Base-by-base conservation (phyloP, 2,888 invertebrate genomes). In the Cartodere bifasciata region DNA sequence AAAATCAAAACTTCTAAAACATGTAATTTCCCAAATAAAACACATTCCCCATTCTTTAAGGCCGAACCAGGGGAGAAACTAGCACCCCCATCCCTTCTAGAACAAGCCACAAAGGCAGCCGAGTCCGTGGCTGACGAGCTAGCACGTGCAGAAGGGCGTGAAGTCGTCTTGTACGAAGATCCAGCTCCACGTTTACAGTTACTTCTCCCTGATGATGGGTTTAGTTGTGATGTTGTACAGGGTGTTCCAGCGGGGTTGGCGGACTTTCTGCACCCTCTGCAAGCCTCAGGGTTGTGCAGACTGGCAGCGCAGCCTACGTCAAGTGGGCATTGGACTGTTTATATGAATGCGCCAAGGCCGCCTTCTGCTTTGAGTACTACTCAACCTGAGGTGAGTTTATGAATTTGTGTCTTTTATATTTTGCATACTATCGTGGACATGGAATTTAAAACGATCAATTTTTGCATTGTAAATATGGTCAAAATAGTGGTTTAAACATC, bases 261-360 rank as follows among this genome's bases (percentile, higher is more conserved):
- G 1, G 88, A 90, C 59, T 90, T 90, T 53, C 63, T 90, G 20
- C 77, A 79, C 39, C 86, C 86, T 0, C 63, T 90, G 17, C 84
- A 85, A 56, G 74, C 76, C 28, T 81, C 82, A 16, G 88, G 87
- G 5, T 70, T 94, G 45, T 94, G 94, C 54, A 73, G 91, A 2
- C 68, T 95, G 53, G 85, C 88, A 10, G 79, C 85, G 5, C 92
- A 94, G 62, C 85, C 86, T 23, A 83, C 83, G 31, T 87, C 91
- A 45, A 75, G 81, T 40, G 95, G 95, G 15, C 74, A 81, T 45
- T 97, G 95, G 95, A 92, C 90, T 3, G 92, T 95, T 35, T 95
- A 94, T 59, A 83, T 91, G 86, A 70, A 54, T 13, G 55, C 55
- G 4, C 56, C 57, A 3, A 48, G 61, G 33, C 58, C 60, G 13